Conservation (phyloP, 2,113 vertebrate species). For the Tapirus terrestris region DNA sequence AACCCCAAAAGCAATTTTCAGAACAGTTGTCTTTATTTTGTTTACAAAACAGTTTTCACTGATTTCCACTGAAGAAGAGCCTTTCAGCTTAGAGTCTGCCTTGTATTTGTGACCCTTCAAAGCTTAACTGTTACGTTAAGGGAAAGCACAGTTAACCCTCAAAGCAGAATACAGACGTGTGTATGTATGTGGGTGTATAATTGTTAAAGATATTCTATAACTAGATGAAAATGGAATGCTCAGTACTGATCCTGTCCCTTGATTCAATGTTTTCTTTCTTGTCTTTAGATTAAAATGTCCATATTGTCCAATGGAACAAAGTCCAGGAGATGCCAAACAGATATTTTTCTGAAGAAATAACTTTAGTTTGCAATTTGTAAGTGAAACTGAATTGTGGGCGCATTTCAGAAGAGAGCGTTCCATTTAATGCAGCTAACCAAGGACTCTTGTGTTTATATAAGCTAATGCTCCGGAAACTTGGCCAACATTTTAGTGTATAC, state of each 20-base stretch:
- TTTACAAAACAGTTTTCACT: neutral
- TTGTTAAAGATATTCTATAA: neutral
- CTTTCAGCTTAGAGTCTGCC: neutral
- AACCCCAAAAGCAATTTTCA: neutral
- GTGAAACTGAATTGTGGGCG: slow-evolving; percentile 84
- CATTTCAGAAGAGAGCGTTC: slow-evolving; percentile 84
- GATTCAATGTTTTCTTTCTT: slow-evolving; percentile 69
- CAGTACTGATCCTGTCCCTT: neutral
- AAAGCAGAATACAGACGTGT: neutral
- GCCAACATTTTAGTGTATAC: slow-evolving; percentile 83
- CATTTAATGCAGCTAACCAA: slow-evolving; percentile 85
- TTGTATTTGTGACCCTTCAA: slow-evolving; percentile 32
- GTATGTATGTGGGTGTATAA: neutral
- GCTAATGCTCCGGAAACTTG: slow-evolving; percentile 84
- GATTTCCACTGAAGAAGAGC: neutral
- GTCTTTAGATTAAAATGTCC: slow-evolving; percentile 92
- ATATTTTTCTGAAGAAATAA: slow-evolving; percentile 92
- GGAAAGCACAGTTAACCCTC: neutral
- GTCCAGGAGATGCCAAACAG: slow-evolving; percentile 92
- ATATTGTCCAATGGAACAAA: slow-evolving; percentile 94
- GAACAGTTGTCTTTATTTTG: slow-evolving; percentile 22
- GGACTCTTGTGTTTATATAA: slow-evolving; percentile 85
- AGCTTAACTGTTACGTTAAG: neutral
- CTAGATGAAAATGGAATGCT: neutral
- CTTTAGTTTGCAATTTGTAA: slow-evolving; percentile 84